phyloP scores from a whole-genome alignment of 92 coral and sea anemone genomes.

The Montipora capitata region DNA sequence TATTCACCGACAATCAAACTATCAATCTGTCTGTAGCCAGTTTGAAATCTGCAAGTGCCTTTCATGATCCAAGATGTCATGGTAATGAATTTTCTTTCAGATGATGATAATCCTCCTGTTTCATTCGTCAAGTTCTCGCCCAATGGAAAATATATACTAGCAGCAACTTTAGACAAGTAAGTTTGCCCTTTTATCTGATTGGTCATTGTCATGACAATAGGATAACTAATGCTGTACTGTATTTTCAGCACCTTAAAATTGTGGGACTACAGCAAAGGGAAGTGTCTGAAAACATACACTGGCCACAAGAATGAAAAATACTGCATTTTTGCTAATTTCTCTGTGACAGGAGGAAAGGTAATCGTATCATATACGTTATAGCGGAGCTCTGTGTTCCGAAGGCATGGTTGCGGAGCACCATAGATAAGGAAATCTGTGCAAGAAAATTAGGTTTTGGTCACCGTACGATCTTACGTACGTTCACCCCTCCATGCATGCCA shows the following conservation, averaged over 20 bases:
- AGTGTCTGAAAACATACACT: constrained; percentile 98
- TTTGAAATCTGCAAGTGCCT: neutral
- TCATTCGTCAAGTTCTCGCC: constrained; percentile 99
- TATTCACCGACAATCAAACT: no score
- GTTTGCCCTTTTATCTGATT: constrained; percentile 1
- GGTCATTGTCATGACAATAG: neutral
- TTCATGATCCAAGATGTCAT: neutral
- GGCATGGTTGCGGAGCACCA: no score
- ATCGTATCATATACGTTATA: neutral
- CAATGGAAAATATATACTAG: constrained; percentile 98
- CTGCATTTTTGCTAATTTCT: constrained; percentile 97
- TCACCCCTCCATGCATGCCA: no score
- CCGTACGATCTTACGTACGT: no score
- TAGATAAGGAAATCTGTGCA: no score
- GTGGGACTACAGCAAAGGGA: constrained; percentile 99
- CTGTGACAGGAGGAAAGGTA: constrained; percentile 99
- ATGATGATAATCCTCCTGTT: constrained; percentile 99
- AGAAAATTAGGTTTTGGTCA: no score
- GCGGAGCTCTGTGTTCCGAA: no score
- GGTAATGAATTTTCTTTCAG: constrained; percentile 49
- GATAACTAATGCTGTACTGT: neutral
- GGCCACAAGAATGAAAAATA: constrained; percentile 99
- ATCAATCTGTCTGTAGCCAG: no score
- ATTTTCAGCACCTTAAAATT: constrained; percentile 91
- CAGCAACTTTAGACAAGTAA: constrained; percentile 98